Conservation (phyloP, 2,888 invertebrate genomes). For the Ptychoptera albimana region DNA sequence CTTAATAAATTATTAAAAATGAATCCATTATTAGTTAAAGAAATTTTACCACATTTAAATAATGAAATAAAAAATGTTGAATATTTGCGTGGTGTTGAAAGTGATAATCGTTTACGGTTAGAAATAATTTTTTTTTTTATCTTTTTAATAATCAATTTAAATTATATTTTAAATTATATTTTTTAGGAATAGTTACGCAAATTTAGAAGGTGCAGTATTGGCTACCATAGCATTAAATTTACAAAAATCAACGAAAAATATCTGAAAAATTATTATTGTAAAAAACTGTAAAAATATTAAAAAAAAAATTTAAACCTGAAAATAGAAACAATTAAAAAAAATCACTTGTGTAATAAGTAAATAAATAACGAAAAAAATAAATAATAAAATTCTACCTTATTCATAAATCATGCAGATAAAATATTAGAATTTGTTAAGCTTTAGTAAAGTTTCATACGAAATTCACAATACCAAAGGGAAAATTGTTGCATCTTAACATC, state of each 20-base stretch:
- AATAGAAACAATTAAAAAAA: too few relatives aligned
- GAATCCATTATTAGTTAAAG: constrained; percentile 17
- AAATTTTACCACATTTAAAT: constrained; percentile 19
- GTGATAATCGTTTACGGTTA: constrained; percentile 24
- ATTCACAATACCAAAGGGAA: too few relatives aligned
- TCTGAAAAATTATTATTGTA: too few relatives aligned
- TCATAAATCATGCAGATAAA: too few relatives aligned
- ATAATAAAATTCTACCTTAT: too few relatives aligned
- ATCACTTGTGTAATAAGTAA: too few relatives aligned
- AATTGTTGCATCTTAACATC: too few relatives aligned
- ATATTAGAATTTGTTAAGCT: too few relatives aligned
- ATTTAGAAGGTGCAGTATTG: constrained; percentile 3
- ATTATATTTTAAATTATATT: not conserved
- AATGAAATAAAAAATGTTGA: constrained; percentile 22
- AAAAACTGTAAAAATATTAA: too few relatives aligned
- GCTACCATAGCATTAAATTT: not conserved
- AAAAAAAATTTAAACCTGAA: too few relatives aligned
- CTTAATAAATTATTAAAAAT: constrained; percentile 21
- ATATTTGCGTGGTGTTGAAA: constrained; percentile 24
- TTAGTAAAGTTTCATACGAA: too few relatives aligned
- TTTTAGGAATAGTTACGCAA: constrained; percentile 4
- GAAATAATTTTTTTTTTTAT: constrained; percentile 3
- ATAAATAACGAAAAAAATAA: too few relatives aligned
- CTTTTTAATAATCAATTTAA: not conserved
- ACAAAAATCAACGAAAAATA: not conserved